Conservation (phyloP, 2,797 vertebrate species). For the Scarus forsteni region DNA sequence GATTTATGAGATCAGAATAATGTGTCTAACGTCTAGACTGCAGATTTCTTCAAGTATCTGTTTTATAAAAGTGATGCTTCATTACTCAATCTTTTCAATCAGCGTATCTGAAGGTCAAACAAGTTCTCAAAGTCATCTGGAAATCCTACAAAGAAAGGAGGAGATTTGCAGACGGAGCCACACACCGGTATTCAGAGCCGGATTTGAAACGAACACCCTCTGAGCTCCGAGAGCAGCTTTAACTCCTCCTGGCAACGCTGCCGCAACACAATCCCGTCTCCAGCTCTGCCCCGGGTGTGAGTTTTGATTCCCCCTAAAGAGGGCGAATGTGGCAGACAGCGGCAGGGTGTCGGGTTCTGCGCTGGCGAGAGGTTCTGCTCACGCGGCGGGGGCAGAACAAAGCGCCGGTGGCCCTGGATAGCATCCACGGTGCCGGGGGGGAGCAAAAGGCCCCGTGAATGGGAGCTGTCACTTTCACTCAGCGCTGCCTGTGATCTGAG, state of each 20-base stretch:
- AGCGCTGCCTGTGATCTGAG: conserved; percentile 78
- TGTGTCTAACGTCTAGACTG: conserved; percentile 26
- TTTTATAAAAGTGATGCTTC: conserved; percentile 9
- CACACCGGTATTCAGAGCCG: conserved; percentile 45
- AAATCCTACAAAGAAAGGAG: conserved; percentile 30
- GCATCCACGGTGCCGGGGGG: conserved; percentile 61
- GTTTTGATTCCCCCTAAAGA: conserved; percentile 63
- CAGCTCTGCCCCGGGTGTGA: conserved; percentile 48
- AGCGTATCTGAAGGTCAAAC: conserved; percentile 32
- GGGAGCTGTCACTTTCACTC: conserved; percentile 80
- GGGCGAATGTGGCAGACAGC: conserved; percentile 39
- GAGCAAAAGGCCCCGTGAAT: conserved; percentile 67
- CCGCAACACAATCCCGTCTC: conserved; percentile 48
- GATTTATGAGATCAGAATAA: conserved; percentile 29
- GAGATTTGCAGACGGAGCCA: conserved; percentile 35
- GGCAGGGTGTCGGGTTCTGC: conserved; percentile 63
- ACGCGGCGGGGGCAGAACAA: conserved; percentile 64
- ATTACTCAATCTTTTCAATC: conserved; percentile 7
- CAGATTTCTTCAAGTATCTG: conserved; percentile 17
- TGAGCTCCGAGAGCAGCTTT: conserved; percentile 58
- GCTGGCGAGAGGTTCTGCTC: conserved; percentile 65
- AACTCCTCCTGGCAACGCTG: conserved; percentile 53
- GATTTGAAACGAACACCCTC: conserved; percentile 51
- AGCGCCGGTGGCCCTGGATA: conserved; percentile 69
- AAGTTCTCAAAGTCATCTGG: conserved; percentile 23